Evolutionary conservation across 2,888 invertebrate genomes (phyloP).

Genomic region (Chalcosyrphus nemorum): DNA sequence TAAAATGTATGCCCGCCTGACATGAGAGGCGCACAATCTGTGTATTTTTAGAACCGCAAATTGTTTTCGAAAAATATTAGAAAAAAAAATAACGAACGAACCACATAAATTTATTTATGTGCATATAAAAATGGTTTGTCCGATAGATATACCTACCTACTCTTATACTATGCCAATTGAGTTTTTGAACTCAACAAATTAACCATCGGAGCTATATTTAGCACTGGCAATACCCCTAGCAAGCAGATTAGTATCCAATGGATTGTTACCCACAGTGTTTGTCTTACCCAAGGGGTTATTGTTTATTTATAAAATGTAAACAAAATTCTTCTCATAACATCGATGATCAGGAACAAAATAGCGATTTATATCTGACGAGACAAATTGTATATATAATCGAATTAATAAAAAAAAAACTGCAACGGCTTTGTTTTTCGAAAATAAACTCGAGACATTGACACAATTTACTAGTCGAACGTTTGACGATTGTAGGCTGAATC

Average conservation of each 20-base stretch:
- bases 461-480: slow-evolving; percentile 15
- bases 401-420: background rate
- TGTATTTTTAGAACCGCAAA: slow-evolving; percentile 3
- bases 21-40: background rate
- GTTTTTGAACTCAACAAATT: slow-evolving; percentile 16
- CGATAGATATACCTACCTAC: background rate
- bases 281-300: background rate
- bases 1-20: background rate
- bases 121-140: background rate
- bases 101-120: slow-evolving; percentile 11
- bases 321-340: slow-evolving; percentile 15
- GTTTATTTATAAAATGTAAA: slow-evolving; percentile 36
- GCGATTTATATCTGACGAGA: background rate
- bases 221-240: background rate
- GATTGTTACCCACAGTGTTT: background rate
- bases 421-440: background rate
- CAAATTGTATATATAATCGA: background rate
- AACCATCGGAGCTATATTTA: background rate
- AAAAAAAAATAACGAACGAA: background rate
- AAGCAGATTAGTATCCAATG: background rate
- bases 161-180: background rate
- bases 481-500: background rate
- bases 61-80: slow-evolving; percentile 2
- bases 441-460: slow-evolving; percentile 41
- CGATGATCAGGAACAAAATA: background rate